These are phyloP conservation scores for Pristionchus maxplancki DNA, from an alignment of 2,888 invertebrate genomes.

Conservation along the genomic window DNA sequence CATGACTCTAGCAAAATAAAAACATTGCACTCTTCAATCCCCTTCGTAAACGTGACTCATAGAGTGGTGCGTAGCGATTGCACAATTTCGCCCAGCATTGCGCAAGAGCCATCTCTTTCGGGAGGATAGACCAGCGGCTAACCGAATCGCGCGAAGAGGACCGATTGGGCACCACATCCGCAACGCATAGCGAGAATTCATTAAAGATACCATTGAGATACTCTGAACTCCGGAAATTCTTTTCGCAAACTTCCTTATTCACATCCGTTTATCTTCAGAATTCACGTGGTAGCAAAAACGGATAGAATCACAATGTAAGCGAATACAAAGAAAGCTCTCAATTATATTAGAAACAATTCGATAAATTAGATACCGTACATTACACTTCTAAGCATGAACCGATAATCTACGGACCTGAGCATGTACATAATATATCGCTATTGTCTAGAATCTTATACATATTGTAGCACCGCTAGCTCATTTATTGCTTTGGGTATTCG, in stretches of 20 bases:
- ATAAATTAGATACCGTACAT: neutral
- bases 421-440: constrained; percentile 35
- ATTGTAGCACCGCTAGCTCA: constrained; percentile 13
- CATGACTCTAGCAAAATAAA: neutral
- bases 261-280: neutral
- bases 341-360: neutral
- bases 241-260: neutral
- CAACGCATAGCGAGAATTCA: too few species aligned
- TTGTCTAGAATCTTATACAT: constrained; percentile 30
- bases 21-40: too few species aligned
- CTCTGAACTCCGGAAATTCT: neutral
- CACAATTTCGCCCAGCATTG: too few species aligned
- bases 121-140: too few species aligned
- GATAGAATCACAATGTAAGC: neutral
- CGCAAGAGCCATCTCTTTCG: too few species aligned
- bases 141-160: too few species aligned
- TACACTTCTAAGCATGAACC: neutral
- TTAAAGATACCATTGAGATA: neutral
- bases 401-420: neutral
- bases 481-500: neutral
- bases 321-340: neutral
- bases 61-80: too few species aligned
- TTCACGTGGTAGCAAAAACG: neutral
- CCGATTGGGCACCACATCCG: too few species aligned
- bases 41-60: too few species aligned